Evolutionary conservation across 1,140 invertebrate species (phyloP).

Genomic region (Nasonia giraulti): DNA sequence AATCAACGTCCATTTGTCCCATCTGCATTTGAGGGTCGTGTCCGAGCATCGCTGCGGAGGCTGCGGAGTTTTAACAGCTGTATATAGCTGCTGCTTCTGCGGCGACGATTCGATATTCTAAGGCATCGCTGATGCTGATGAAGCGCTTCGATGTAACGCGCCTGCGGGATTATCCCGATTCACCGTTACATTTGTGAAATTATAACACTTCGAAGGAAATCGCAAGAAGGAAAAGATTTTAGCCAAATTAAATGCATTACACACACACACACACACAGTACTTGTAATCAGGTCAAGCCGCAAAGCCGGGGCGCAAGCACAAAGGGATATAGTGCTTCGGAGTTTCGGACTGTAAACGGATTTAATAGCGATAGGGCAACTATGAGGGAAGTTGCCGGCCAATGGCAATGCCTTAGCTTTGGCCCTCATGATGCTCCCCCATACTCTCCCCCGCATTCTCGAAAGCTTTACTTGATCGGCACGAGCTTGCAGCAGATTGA

Average conservation of each 20-base stretch:
- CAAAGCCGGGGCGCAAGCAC: slow-evolving; percentile 4
- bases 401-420: slow-evolving; percentile 54
- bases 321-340: slow-evolving; percentile 2
- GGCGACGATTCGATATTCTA: background rate
- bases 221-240: background rate
- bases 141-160: no score
- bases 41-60: background rate
- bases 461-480: slow-evolving; percentile 56
- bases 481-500: slow-evolving; percentile 60
- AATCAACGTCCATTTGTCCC: slow-evolving; percentile 24
- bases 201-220: background rate
- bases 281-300: slow-evolving; percentile 7
- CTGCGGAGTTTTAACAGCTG: background rate
- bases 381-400: slow-evolving; percentile 53
- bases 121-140: background rate
- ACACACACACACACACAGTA: background rate
- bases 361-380: slow-evolving; percentile 63
- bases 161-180: background rate
- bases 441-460: slow-evolving; percentile 32
- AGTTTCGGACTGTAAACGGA: slow-evolving; percentile 44
- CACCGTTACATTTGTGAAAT: background rate
- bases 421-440: slow-evolving; percentile 46
- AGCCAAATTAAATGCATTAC: background rate
- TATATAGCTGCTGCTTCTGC: no score
- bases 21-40: slow-evolving; percentile 1